Evolutionary conservation across 1,140 invertebrate species (phyloP), one percentile per base, ranked within the genome.

Genomic region (Drosophila dunni): DNA sequence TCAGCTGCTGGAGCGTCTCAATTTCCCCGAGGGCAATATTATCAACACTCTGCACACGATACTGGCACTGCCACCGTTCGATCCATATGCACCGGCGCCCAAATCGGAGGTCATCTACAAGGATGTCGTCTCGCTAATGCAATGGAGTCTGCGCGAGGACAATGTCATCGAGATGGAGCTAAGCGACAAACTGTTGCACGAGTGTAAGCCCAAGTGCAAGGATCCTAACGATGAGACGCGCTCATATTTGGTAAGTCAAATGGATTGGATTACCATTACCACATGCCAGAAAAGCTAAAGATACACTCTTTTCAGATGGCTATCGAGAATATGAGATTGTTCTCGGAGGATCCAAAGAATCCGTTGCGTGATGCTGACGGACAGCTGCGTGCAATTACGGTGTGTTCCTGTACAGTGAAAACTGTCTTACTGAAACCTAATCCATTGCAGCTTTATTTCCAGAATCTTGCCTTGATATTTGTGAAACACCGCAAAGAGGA

Each of bases 391-490:
- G 84, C 84, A 89, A 88, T 88, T 89, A 88, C 84, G 80, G 84
- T 86, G 79, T 56, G 76, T 79, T 70, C 8, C 57, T 44, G 44
- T 58, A 42, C 11, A 6, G 8, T 33, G 10, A 36, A 63, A 36
- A 38, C 36, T 46, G 34, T 53, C 57, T 58, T 65, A 42, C 68
- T 70, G 45, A 73, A 75, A 46, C 83, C 71, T 88, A 86, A 88
- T 82, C 83, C 64, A 53, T 67, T 88, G 75, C 71, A 88, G 84
- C 79, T 90, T 46, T 89, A 89, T 89, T 88, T 88, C 54, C 84
- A 88, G 83, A 89, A 90, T 90, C 86, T 91, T 88, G 84, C 84
- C 79, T 81, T 91, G 77, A 92, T 91, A 77, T 82, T 90, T 82
- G 90, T 91, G 24, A 91, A 91, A 48, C 91, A 92, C 69, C 70